Evolutionary conservation across 2,888 invertebrate genomes (phyloP).

Genomic region (Gordius sp.): DNA sequence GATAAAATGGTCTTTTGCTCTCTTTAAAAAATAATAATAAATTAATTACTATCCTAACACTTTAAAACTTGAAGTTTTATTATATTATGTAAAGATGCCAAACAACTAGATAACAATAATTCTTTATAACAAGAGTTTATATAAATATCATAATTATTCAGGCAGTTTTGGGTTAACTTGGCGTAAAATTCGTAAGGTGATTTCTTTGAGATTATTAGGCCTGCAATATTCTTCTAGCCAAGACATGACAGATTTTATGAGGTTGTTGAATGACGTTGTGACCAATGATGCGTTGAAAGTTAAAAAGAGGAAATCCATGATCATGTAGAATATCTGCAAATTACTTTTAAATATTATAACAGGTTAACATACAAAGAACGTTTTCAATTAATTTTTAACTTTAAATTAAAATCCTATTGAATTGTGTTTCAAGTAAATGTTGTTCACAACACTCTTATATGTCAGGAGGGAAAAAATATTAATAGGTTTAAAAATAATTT

Average conservation of each 20-base stretch:
- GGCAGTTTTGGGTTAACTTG: not conserved
- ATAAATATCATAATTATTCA: too few species aligned
- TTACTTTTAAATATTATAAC: constrained; percentile 10
- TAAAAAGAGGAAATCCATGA: constrained; percentile 5
- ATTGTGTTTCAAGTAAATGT: not conserved
- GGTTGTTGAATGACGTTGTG: not conserved
- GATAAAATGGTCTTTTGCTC: too few species aligned
- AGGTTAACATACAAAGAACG: not conserved
- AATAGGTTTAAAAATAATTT: not conserved
- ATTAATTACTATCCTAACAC: too few species aligned
- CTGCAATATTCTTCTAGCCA: constrained; percentile 12
- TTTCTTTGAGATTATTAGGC: not conserved
- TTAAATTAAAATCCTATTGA: not conserved
- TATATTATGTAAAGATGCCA: too few species aligned
- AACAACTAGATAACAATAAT: too few species aligned
- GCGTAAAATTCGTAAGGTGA: constrained; percentile 3
- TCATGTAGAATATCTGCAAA: constrained; percentile 6
- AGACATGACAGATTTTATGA: not conserved
- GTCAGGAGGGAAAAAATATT: too few species aligned
- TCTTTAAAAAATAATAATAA: too few species aligned
- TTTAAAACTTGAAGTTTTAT: too few species aligned
- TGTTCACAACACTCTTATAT: too few species aligned
- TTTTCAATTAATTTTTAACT: not conserved
- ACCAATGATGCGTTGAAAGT: not conserved
- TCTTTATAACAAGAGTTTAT: too few species aligned